These are phyloP conservation scores for Hydropotes inermis DNA, from an alignment of 2,113 vertebrate genomes.

Conservation along the genomic window DNA sequence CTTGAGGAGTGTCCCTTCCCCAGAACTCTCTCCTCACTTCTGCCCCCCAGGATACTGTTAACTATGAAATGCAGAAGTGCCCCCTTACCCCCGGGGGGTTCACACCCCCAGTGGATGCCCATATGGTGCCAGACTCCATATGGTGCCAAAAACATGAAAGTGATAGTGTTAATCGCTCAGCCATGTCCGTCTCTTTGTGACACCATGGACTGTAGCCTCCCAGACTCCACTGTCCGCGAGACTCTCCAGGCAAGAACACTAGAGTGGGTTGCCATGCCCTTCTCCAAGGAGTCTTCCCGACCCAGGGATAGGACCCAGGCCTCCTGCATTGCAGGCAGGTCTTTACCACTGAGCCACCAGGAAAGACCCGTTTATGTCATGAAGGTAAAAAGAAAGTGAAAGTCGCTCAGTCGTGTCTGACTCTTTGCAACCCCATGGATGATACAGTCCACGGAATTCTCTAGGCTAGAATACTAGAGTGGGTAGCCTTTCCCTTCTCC, in stretches of 20 bases:
- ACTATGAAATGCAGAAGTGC: neutral
- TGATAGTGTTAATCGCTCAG: neutral
- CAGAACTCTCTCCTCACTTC: neutral
- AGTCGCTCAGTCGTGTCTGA: neutral
- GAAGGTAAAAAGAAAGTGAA: neutral
- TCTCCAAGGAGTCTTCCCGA: neutral
- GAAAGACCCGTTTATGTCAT: neutral
- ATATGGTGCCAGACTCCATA: neutral
- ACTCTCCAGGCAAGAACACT: neutral
- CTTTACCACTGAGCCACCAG: neutral
- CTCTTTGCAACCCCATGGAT: neutral
- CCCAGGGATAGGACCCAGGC: neutral
- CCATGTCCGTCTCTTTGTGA: rapidly evolving
- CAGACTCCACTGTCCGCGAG: neutral
- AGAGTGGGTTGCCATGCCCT: neutral
- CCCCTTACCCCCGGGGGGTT: neutral
- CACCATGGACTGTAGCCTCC: neutral
- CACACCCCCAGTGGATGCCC: neutral
- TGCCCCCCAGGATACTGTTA: neutral
- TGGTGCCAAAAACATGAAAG: neutral
- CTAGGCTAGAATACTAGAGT: neutral
- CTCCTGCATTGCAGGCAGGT: neutral
- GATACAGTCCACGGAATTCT: neutral
- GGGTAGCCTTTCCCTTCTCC: neutral
- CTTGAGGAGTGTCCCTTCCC: neutral